phyloP scores from a whole-genome alignment of 2,797 vertebrate species.

The Mus caroli region DNA sequence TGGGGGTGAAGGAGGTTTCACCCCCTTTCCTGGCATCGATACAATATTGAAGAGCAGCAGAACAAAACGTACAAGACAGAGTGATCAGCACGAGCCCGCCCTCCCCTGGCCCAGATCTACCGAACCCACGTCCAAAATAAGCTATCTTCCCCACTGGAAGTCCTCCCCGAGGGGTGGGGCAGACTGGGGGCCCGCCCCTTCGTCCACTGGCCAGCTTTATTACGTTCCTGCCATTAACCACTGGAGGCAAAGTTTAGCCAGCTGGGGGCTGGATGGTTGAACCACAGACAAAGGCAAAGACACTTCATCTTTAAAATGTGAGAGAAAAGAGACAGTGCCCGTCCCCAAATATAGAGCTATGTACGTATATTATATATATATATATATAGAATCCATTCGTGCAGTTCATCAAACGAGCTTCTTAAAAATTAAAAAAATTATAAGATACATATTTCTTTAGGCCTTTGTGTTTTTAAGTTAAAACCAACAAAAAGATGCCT shows the following conservation, averaged over 20 bases:
- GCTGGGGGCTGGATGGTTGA: slow-evolving; percentile 89
- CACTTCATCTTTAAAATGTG: slow-evolving; percentile 89
- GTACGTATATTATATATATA: slow-evolving; percentile 75
- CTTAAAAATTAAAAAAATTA: slow-evolving; percentile 87
- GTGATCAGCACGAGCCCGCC: slow-evolving; percentile 87
- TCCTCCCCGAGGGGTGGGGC: slow-evolving; percentile 39
- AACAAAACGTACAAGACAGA: slow-evolving; percentile 90
- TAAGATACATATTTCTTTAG: slow-evolving; percentile 88
- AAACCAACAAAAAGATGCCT: slow-evolving; percentile 79
- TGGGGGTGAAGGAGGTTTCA: slow-evolving; percentile 83
- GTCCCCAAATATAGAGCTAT: slow-evolving; percentile 85
- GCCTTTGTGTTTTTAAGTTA: slow-evolving; percentile 89
- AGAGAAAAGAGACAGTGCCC: slow-evolving; percentile 84
- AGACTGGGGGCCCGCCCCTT: neutral
- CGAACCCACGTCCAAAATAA: slow-evolving; percentile 65
- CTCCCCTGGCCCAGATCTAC: slow-evolving; percentile 84
- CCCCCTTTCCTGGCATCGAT: slow-evolving; percentile 91
- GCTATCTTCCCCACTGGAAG: slow-evolving; percentile 74
- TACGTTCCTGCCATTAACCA: slow-evolving; percentile 73
- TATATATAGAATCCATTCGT: slow-evolving; percentile 90
- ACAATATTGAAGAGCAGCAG: slow-evolving; percentile 92
- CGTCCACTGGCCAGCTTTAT: slow-evolving; percentile 57
- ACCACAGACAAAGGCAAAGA: slow-evolving; percentile 85
- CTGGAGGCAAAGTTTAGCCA: slow-evolving; percentile 89
- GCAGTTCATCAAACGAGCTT: slow-evolving; percentile 89